phyloP scores from a whole-genome alignment of 2,113 vertebrate species.

The Eupsittula cactorum region DNA sequence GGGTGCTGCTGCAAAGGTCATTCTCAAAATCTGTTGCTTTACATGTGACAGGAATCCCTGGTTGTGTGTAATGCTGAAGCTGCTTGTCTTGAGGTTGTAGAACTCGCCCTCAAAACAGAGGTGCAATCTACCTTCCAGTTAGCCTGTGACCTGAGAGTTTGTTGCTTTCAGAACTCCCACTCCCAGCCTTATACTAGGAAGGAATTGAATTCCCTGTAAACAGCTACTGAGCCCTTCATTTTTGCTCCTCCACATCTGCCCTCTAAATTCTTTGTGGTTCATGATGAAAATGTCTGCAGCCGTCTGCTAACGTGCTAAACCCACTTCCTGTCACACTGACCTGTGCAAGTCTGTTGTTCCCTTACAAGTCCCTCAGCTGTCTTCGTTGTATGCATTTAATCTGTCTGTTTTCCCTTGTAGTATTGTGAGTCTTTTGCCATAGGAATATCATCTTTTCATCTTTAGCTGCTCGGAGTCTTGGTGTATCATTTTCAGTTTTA shows the following conservation, averaged over 20 bases:
- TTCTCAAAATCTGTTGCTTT: neutral
- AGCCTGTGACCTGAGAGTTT: neutral
- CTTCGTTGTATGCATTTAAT: neutral
- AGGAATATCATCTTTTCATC: neutral
- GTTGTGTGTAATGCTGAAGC: neutral
- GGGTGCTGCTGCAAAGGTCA: neutral
- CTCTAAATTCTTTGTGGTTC: neutral
- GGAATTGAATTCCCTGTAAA: neutral
- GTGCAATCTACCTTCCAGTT: neutral
- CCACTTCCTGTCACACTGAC: neutral
- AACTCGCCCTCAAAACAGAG: neutral
- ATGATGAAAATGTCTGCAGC: neutral
- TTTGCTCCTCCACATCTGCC: neutral
- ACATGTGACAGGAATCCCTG: neutral
- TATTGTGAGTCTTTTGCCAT: neutral
- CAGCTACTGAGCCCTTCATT: neutral
- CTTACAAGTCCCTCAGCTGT: neutral
- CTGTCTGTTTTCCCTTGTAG: neutral
- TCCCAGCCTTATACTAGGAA: neutral
- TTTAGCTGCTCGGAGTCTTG: neutral
- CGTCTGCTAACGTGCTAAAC: neutral
- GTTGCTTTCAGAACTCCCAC: neutral
- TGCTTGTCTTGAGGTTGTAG: neutral
- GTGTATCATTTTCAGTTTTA: neutral
- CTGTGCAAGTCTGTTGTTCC: neutral